A percentile compares a stretch with the other conserved stretches of the same genome.
Evolutionary conservation across 2,113 vertebrate genomes (phyloP).

Genomic region (Chionodraco myersi): DNA sequence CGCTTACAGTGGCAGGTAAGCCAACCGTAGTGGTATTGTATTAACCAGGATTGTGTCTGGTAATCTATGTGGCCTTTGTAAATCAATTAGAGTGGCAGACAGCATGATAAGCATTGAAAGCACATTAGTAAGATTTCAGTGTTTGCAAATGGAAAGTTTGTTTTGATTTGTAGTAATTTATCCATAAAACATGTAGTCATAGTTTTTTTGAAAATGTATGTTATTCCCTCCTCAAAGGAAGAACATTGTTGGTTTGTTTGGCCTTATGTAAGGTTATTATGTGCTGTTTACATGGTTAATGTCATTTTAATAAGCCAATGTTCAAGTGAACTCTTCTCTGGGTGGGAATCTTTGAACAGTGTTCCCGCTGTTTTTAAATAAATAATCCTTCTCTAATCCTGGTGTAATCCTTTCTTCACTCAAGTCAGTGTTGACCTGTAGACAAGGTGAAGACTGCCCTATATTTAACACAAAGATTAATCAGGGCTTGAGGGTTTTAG

Average conservation of each 20-base stretch:
- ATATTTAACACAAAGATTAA: constrained; percentile 81
- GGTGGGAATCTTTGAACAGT: constrained; percentile 36
- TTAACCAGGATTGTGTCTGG: constrained; percentile 64
- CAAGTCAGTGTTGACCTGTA: constrained; percentile 53
- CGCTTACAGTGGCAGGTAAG: constrained; percentile 52
- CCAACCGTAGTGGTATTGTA: constrained; percentile 48
- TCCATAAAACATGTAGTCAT: constrained; percentile 1
- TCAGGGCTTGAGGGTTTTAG: constrained; percentile 79
- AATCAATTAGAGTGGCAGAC: constrained; percentile 37
- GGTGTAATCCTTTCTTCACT: constrained; percentile 64
- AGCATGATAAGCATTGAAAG: neutral
- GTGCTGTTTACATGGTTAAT: constrained; percentile 50
- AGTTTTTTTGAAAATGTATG: neutral
- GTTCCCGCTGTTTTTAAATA: constrained; percentile 61
- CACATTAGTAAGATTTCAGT: neutral
- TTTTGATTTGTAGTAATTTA: constrained; percentile 1
- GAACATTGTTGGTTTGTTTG: constrained; percentile 32
- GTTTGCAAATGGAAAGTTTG: constrained; percentile 5
- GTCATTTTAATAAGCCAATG: constrained; percentile 31
- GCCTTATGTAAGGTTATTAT: constrained; percentile 52
- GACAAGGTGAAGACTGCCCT: constrained; percentile 73
- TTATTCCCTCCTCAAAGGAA: constrained; percentile 4
- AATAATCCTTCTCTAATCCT: constrained; percentile 69
- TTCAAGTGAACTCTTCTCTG: constrained; percentile 34
- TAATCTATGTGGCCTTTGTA: constrained; percentile 72